A percentile compares a stretch with the other conserved stretches of the same genome.
Conservation (phyloP, 2,888 invertebrate genomes). For the Mythimna pallens region DNA sequence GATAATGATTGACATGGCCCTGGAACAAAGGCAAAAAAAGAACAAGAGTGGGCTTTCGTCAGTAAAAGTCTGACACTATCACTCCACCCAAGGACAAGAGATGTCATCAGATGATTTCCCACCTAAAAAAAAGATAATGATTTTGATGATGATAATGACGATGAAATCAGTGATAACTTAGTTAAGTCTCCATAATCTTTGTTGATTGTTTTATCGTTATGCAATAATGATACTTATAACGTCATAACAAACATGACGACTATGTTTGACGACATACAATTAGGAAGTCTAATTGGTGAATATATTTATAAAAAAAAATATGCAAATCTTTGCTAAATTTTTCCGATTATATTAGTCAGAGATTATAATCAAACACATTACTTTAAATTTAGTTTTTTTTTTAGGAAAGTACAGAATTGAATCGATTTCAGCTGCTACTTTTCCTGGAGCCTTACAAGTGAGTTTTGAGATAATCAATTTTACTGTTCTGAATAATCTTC, state of each 20-base stretch:
- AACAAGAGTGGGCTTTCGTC: too few relatives aligned
- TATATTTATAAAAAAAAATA: too few relatives aligned
- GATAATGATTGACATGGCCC: too few relatives aligned
- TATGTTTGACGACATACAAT: neutral
- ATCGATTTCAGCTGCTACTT: constrained; percentile 88
- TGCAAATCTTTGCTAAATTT: too few relatives aligned
- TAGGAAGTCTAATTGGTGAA: too few relatives aligned
- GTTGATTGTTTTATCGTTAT: neutral
- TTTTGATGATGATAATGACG: neutral
- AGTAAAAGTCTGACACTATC: too few relatives aligned
- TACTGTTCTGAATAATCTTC: neutral
- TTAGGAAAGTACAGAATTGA: constrained; percentile 90
- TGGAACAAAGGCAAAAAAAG: too few relatives aligned
- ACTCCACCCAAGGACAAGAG: too few relatives aligned
- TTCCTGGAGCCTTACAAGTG: constrained; percentile 91
- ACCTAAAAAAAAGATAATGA: too few relatives aligned
- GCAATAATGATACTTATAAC: neutral
- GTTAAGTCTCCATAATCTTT: neutral
- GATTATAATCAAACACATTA: too few relatives aligned
- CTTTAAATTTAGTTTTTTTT: constrained; percentile 51
- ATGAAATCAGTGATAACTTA: neutral
- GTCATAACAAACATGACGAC: neutral
- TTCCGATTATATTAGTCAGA: too few relatives aligned
- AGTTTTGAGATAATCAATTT: constrained; percentile 67
- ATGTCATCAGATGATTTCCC: too few relatives aligned